Conservation (phyloP, 2,888 invertebrate genomes). For the Pinctada fucata region DNA sequence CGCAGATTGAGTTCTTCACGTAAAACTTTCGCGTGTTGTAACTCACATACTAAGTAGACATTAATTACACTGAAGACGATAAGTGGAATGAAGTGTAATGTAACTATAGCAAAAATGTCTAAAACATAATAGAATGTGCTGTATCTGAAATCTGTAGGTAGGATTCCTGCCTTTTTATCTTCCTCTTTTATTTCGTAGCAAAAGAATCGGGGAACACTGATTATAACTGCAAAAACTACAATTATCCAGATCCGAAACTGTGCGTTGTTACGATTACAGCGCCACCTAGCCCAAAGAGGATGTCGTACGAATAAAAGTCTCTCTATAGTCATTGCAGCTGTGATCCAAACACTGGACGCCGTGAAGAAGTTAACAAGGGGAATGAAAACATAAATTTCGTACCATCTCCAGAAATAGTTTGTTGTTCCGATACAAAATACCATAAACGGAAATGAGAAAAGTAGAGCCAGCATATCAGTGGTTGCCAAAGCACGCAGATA, state of each 20-base stretch:
- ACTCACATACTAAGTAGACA: constrained; percentile 55
- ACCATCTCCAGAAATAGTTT: constrained; percentile 58
- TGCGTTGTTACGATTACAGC: constrained; percentile 60
- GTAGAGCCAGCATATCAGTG: constrained; percentile 63
- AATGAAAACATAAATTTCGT: constrained; percentile 64
- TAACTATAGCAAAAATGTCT: constrained; percentile 61
- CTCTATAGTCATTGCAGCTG: constrained; percentile 69
- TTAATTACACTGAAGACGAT: constrained; percentile 61
- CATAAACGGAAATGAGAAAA: constrained; percentile 56
- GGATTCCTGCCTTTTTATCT: constrained; percentile 6
- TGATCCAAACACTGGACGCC: constrained; percentile 68
- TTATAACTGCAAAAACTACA: constrained; percentile 52
- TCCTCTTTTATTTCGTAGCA: constrained; percentile 45
- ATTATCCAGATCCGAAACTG: constrained; percentile 53
- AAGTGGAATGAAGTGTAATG: constrained; percentile 65
- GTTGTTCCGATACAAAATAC: constrained; percentile 36
- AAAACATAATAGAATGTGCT: constrained; percentile 47
- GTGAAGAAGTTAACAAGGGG: constrained; percentile 68
- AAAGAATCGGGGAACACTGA: constrained; percentile 66
- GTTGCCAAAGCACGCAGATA: constrained; percentile 69
- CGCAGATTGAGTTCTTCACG: constrained; percentile 50
- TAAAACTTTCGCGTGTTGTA: constrained; percentile 56
- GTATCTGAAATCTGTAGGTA: constrained; percentile 50
- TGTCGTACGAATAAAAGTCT: constrained; percentile 66
- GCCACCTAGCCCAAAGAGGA: constrained; percentile 63